Evolutionary conservation across 2,888 invertebrate genomes (phyloP).

Genomic region (Schizotus pectinicornis): DNA sequence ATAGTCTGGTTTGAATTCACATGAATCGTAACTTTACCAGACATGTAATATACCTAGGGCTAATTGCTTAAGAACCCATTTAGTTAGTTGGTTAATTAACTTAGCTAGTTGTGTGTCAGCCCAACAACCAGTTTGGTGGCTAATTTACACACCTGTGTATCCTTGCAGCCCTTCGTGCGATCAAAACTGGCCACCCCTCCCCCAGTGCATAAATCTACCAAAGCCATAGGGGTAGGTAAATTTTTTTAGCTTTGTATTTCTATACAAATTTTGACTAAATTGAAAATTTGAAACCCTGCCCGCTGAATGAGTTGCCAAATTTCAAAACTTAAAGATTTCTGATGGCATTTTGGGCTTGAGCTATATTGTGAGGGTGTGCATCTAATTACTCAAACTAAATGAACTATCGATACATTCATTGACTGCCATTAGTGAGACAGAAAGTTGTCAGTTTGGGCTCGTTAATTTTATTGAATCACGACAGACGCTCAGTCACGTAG

Average conservation of each 20-base stretch:
- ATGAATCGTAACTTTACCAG: constrained; percentile 50
- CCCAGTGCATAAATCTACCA: too few relatives aligned
- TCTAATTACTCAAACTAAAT: constrained; percentile 19
- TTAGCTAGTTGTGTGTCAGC: constrained; percentile 51
- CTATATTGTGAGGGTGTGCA: not conserved
- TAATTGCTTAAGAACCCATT: constrained; percentile 57
- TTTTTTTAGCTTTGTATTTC: too few relatives aligned
- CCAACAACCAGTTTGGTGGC: constrained; percentile 41
- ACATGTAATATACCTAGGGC: constrained; percentile 53
- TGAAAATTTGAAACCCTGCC: too few relatives aligned
- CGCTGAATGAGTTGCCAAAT: too few relatives aligned
- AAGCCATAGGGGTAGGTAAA: too few relatives aligned
- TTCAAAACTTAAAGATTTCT: too few relatives aligned
- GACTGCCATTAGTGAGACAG: constrained; percentile 32
- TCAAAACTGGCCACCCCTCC: too few relatives aligned
- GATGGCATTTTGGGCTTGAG: too few relatives aligned
- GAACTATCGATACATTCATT: constrained; percentile 26
- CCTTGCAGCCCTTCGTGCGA: constrained; percentile 28
- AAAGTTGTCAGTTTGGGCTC: constrained; percentile 51
- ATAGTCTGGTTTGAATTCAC: constrained; percentile 45
- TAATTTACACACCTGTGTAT: constrained; percentile 47
- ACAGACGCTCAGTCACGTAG: constrained; percentile 57
- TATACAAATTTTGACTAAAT: too few relatives aligned
- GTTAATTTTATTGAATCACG: constrained; percentile 58
- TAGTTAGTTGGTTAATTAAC: constrained; percentile 53